Conservation (phyloP, 2,888 invertebrate species). For the Subacronicta megacephala region DNA sequence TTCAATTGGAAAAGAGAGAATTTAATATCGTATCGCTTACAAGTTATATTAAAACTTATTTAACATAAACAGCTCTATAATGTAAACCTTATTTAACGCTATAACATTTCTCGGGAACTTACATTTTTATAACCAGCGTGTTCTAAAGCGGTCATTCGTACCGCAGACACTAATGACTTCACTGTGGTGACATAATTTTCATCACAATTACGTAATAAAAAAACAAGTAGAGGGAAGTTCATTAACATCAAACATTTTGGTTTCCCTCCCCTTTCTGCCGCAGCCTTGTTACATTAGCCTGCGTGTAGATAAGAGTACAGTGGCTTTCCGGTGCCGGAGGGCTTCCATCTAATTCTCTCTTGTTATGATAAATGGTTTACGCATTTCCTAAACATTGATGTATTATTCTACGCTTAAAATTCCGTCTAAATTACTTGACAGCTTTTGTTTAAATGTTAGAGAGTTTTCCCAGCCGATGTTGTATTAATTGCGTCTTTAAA, state of each 20-base stretch:
- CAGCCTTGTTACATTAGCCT: conserved; percentile 66
- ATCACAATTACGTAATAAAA: conserved; percentile 73
- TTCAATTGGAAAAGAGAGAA: conserved; percentile 16
- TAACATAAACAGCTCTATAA: background rate
- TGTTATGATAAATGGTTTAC: conserved; percentile 65
- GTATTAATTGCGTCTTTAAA: conserved; percentile 23
- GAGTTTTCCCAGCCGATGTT: conserved; percentile 26
- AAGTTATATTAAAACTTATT: conserved; percentile 6
- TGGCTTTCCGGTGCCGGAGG: conserved; percentile 59
- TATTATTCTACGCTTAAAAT: conserved; percentile 60
- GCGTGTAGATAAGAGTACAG: conserved; percentile 66
- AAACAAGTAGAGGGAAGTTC: conserved; percentile 73
- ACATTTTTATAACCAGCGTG: conserved; percentile 58
- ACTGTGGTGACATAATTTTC: conserved; percentile 71
- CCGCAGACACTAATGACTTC: conserved; percentile 68
- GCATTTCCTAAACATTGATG: conserved; percentile 58
- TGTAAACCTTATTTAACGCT: conserved; percentile 2
- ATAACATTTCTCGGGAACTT: conserved; percentile 33
- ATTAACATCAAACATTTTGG: conserved; percentile 74
- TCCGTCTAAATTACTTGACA: conserved; percentile 46
- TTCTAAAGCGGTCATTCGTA: conserved; percentile 64
- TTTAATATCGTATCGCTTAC: conserved; percentile 17
- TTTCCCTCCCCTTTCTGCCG: conserved; percentile 65
- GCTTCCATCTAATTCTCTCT: conserved; percentile 61
- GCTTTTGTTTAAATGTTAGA: conserved; percentile 40